A percentile compares a stretch with the other conserved stretches of the same genome.
Conservation (phyloP, 1,140 invertebrate species). For the Eupristina koningsbergeri region DNA sequence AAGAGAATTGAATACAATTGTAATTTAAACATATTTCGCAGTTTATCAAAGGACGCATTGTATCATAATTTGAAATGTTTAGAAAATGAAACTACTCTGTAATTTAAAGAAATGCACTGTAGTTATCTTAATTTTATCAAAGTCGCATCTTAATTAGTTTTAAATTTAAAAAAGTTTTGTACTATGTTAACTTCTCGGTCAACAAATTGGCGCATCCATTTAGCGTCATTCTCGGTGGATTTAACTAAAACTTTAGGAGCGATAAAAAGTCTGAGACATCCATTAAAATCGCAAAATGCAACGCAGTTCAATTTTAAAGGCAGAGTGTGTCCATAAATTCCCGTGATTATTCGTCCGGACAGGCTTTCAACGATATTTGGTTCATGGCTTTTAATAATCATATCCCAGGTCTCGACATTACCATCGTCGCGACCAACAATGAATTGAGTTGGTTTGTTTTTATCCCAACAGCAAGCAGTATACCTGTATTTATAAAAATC, state of each 20-base stretch:
- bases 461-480: constrained; percentile 75
- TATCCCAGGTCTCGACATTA: constrained; percentile 76
- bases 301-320: constrained; percentile 60
- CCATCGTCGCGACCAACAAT: constrained; percentile 74
- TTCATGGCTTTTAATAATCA: constrained; percentile 69
- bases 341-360: constrained; percentile 65
- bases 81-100: background rate
- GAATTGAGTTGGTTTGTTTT: constrained; percentile 70
- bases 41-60: background rate
- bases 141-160: background rate
- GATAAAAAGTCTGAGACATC: constrained; percentile 76
- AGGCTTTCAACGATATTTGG: constrained; percentile 61
- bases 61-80: background rate
- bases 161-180: constrained; percentile 40
- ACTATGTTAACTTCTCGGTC: constrained; percentile 62
- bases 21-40: background rate
- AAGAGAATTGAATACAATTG: background rate
- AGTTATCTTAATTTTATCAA: background rate
- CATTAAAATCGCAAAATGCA: constrained; percentile 74
- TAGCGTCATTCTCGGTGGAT: constrained; percentile 53
- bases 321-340: constrained; percentile 62
- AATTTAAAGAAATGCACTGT: background rate
- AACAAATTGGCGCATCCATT: constrained; percentile 63
- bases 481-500: constrained; percentile 60
- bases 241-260: constrained; percentile 71